These are phyloP conservation scores for Regulus satrapa DNA, from an alignment of 2,113 vertebrate genomes.

Conservation along the genomic window DNA sequence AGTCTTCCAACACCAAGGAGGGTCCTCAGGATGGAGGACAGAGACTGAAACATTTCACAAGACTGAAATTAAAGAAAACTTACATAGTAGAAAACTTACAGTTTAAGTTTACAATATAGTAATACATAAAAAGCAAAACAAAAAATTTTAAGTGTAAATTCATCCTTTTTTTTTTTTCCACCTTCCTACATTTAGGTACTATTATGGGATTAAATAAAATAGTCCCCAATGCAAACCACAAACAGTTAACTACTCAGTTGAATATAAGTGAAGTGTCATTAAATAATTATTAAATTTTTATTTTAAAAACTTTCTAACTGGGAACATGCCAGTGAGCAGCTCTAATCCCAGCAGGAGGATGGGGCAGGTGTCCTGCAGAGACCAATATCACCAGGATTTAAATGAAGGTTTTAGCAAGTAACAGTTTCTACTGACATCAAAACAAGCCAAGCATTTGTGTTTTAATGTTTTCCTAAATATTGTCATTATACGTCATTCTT, in stretches of 20 bases:
- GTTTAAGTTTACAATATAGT: no score
- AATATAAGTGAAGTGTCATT: no score
- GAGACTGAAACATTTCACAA: not conserved
- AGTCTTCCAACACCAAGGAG: not conserved
- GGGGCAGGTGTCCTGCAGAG: not conserved
- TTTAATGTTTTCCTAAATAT: not conserved
- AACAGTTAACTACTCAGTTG: no score
- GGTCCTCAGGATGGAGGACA: rapidly evolving
- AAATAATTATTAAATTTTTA: no score
- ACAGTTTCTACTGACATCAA: not conserved
- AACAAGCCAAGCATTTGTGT: not conserved
- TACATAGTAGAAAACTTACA: no score
- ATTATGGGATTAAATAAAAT: no score
- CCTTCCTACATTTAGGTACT: no score
- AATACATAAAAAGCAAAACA: no score
- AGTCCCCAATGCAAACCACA: no score
- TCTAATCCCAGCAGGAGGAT: not conserved
- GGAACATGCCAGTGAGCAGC: not conserved
- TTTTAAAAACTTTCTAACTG: no score
- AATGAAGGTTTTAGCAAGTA: not conserved
- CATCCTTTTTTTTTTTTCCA: no score
- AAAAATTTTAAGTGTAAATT: no score
- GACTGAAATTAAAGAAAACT: not conserved
- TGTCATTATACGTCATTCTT: not conserved
- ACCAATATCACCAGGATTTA: not conserved